Base-by-base conservation (phyloP, 2,113 vertebrate genomes). In the Solea solea region DNA sequence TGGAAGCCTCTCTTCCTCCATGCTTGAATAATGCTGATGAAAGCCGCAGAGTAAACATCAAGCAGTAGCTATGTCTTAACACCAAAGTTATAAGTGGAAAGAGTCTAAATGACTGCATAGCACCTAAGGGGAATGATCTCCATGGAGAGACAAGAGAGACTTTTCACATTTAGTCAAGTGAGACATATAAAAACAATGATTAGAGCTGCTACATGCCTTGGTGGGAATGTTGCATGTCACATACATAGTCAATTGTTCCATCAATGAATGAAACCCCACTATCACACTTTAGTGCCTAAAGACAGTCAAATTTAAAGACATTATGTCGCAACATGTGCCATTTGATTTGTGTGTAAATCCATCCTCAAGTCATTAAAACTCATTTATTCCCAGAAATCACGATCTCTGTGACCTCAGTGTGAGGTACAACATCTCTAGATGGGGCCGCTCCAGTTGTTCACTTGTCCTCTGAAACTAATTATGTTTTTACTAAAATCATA, bases 401-500 rank as follows among this genome's bases (percentile, higher is more conserved):
- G 45, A 53, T 14, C 74, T 81, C 46, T 65, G 25, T 61, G 75
- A 77, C 69, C 70, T 73, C 54, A n/a, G 64, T 27, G 2, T 9
- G 48, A 28, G 28, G 14, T 16, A 8, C 15, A 2, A 39, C 21
- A 21, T 21, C 45, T 34, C 21, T 53, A 28, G 14, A 13, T 10
- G 14, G 39, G 39, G 15, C 61, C n/a, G 4, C 60, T 67, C 16
- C 10, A 55, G 2, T 51, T 76, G 57, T 71, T 62, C 15, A 59
- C 62, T 56, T 69, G 62, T 70, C 64, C 72, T 15, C 48, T 57
- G 60, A 76, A 82, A 69, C 79, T 79, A 82, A 83, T 84, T 69
- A 78, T 46, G 15, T 65, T 70, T 72, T 15, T 16, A 48, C 45
- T 68, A 59, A 68, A 83, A 80, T 61, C 71, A 68, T 76, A 69